A percentile compares a stretch with the other conserved stretches of the same genome.
Evolutionary conservation across 53 echinoderm and acorn worm genomes (phyloP).

Genomic region (Antedon mediterranea): DNA sequence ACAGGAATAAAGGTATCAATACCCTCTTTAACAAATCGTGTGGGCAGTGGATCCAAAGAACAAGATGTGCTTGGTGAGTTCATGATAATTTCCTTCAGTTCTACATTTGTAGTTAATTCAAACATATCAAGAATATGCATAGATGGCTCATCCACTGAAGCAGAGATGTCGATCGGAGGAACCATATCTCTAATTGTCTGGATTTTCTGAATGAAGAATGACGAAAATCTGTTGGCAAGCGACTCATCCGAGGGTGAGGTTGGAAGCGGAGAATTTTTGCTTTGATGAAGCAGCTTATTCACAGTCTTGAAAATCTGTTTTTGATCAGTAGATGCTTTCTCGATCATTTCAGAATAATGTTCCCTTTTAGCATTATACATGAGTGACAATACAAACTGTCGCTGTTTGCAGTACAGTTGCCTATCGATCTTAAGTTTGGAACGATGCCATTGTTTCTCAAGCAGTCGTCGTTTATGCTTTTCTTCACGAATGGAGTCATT

Average conservation of each 20-base stretch:
- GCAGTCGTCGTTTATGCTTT: neutral
- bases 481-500: neutral
- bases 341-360: neutral
- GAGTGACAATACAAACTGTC: neutral
- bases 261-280: constrained; percentile 2
- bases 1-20: too few relatives aligned
- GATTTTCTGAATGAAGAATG: constrained; percentile 8
- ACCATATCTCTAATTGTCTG: neutral
- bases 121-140: too few relatives aligned
- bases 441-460: neutral
- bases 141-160: too few relatives aligned
- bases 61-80: too few relatives aligned
- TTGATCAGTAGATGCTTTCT: neutral
- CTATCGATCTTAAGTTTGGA: constrained; percentile 1
- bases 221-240: neutral
- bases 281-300: constrained; percentile 1
- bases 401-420: constrained; percentile 1
- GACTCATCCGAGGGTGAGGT: neutral
- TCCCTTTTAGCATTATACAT: neutral
- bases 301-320: neutral
- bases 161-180: too few relatives aligned
- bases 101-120: too few relatives aligned
- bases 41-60: too few relatives aligned
- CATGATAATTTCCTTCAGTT: too few relatives aligned
- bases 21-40: too few relatives aligned